Conservation (phyloP, 2,113 vertebrate species). For the Amia ocellicauda region DNA sequence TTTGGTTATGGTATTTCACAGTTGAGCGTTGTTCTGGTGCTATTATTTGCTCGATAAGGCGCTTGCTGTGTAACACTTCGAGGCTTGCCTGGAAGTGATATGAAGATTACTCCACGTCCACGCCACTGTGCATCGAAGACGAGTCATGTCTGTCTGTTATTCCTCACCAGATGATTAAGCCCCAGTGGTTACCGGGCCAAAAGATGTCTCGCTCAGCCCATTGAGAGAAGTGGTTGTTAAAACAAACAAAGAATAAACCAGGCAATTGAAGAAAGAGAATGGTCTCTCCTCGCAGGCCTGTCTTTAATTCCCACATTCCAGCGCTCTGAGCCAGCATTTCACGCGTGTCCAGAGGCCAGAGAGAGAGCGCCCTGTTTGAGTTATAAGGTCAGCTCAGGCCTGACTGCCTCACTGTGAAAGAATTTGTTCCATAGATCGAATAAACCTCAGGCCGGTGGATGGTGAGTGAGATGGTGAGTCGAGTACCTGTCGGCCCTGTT, state of each 20-base stretch:
- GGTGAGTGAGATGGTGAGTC: not conserved
- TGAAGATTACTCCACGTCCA: too few relatives aligned
- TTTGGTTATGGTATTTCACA: too few relatives aligned
- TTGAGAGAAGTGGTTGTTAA: not conserved
- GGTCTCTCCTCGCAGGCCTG: not conserved
- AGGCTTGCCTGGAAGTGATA: too few relatives aligned
- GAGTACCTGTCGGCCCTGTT: not conserved
- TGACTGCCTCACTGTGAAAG: not conserved
- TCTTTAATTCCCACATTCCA: slow-evolving; percentile 13
- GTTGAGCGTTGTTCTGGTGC: too few relatives aligned
- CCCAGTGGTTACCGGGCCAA: not conserved
- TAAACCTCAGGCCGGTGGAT: not conserved
- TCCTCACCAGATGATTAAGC: not conserved
- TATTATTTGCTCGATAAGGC: too few relatives aligned
- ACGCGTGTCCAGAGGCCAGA: not conserved
- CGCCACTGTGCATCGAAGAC: too few relatives aligned
- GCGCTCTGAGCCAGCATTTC: slow-evolving; percentile 4
- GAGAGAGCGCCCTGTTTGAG: slow-evolving; percentile 3
- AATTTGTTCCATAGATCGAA: slow-evolving; percentile 11
- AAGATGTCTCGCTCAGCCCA: not conserved
- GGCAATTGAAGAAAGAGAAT: not conserved
- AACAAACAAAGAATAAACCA: not conserved
- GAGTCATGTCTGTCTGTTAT: too few relatives aligned
- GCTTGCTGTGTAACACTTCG: too few relatives aligned
- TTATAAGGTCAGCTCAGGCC: not conserved